phyloP scores from a whole-genome alignment of 2,888 invertebrate species.

The Athrips mouffetella region DNA sequence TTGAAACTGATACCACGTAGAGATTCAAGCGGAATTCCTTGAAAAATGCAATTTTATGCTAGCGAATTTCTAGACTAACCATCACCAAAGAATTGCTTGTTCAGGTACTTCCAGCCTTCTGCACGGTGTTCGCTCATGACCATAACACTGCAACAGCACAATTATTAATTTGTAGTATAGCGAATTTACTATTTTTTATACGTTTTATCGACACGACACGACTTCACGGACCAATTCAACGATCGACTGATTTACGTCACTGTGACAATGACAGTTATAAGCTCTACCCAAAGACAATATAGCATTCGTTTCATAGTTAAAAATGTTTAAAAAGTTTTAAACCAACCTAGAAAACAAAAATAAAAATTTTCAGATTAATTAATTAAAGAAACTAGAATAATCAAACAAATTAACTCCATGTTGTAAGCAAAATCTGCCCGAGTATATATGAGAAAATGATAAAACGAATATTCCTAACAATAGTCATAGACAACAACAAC shows the following conservation, averaged over 20 bases:
- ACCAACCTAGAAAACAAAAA: too few relatives aligned
- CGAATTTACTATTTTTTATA: background rate
- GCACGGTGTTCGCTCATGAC: constrained; percentile 61
- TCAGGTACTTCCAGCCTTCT: constrained; percentile 73
- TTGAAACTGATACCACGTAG: constrained; percentile 33
- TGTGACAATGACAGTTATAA: constrained; percentile 1
- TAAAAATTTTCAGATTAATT: too few relatives aligned
- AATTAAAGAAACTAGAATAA: too few relatives aligned
- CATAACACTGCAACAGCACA: background rate
- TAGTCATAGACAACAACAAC: too few relatives aligned
- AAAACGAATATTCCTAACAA: too few relatives aligned
- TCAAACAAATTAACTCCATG: too few relatives aligned
- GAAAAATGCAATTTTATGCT: constrained; percentile 28
- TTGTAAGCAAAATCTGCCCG: too few relatives aligned
- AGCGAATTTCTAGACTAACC: constrained; percentile 49
- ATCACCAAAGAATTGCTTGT: constrained; percentile 73
- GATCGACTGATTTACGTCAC: constrained; percentile 11
- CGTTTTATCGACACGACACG: constrained; percentile 11
- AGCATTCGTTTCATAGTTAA: constrained; percentile 7
- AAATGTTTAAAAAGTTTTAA: too few relatives aligned
- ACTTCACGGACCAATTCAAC: background rate
- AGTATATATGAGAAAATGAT: too few relatives aligned
- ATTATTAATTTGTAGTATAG: background rate
- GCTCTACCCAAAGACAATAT: constrained; percentile 15
- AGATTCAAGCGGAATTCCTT: constrained; percentile 32